Evolutionary conservation across 2,888 invertebrate species (phyloP).

Genomic region (Lasioglossum zephyrum): DNA sequence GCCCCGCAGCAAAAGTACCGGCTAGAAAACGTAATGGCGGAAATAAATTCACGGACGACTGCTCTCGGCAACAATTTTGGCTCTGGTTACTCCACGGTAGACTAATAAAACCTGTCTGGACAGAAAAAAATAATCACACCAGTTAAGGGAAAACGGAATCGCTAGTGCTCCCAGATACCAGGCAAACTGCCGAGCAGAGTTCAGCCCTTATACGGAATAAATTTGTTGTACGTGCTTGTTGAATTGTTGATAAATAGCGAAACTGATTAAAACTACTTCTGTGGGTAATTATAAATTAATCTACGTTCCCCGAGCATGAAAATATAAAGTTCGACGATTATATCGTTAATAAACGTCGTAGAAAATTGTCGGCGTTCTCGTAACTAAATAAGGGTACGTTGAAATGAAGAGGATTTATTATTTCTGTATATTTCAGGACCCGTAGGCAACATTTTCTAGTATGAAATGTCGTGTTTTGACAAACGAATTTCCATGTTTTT

Average conservation of each 20-base stretch:
- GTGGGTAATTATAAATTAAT: not conserved
- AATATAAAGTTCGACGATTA: not conserved
- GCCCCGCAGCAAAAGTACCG: not conserved
- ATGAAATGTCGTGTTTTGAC: not conserved
- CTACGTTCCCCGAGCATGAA: not conserved
- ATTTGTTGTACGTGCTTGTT: not conserved
- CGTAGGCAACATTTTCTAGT: not conserved
- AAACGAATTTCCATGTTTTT: not conserved
- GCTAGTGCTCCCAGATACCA: slow-evolving; percentile 21
- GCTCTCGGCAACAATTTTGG: not conserved
- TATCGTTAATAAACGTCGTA: not conserved
- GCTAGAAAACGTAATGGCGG: slow-evolving; percentile 2
- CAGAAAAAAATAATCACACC: slow-evolving; percentile 12
- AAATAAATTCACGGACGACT: slow-evolving; percentile 11
- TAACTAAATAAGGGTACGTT: not conserved
- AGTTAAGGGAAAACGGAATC: slow-evolving; percentile 22
- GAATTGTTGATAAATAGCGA: not conserved
- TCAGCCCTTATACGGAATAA: not conserved
- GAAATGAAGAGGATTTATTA: not conserved
- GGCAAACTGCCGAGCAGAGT: slow-evolving; percentile 5
- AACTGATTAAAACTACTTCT: not conserved
- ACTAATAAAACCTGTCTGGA: slow-evolving; percentile 16
- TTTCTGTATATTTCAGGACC: not conserved
- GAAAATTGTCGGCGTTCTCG: not conserved
- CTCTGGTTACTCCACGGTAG: not conserved